These are phyloP conservation scores for Deroptyus accipitrinus DNA, from an alignment of 2,113 vertebrate species.

Conservation along the genomic window DNA sequence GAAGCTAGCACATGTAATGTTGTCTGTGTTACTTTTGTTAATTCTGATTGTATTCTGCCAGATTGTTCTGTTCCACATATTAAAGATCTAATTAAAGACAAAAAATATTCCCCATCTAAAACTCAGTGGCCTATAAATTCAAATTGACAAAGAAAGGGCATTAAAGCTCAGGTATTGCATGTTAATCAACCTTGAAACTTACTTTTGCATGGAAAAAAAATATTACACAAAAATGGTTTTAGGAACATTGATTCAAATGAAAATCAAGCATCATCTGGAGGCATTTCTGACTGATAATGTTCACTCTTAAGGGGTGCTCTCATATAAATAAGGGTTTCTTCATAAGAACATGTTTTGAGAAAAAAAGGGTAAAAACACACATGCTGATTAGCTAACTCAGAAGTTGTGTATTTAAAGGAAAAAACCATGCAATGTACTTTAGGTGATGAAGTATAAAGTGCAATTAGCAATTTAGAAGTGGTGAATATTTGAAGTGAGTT, in stretches of 20 bases:
- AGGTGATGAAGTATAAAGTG: not conserved
- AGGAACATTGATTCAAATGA: not conserved
- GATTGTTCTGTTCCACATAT: not conserved
- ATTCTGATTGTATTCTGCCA: not conserved
- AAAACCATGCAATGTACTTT: not conserved
- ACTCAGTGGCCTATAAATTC: not conserved
- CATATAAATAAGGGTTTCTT: not conserved
- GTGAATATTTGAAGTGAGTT: not conserved
- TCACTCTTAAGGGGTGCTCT: not conserved
- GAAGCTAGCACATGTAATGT: not conserved
- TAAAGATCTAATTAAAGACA: constrained; percentile 14
- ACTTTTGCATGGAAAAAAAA: not conserved
- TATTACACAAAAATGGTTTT: not conserved
- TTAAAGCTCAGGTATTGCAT: not conserved
- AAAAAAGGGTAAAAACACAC: not conserved
- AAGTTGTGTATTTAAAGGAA: not conserved
- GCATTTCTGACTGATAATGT: not conserved
- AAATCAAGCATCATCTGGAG: not conserved
- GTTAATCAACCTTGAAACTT: not conserved
- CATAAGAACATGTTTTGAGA: not conserved
- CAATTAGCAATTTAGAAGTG: not conserved
- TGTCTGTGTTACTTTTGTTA: not conserved
- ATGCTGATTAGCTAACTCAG: not conserved
- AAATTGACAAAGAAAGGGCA: not conserved
- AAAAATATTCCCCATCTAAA: not conserved